Conservation (phyloP, 2,113 vertebrate genomes). For the Callocephalon fimbriatum region DNA sequence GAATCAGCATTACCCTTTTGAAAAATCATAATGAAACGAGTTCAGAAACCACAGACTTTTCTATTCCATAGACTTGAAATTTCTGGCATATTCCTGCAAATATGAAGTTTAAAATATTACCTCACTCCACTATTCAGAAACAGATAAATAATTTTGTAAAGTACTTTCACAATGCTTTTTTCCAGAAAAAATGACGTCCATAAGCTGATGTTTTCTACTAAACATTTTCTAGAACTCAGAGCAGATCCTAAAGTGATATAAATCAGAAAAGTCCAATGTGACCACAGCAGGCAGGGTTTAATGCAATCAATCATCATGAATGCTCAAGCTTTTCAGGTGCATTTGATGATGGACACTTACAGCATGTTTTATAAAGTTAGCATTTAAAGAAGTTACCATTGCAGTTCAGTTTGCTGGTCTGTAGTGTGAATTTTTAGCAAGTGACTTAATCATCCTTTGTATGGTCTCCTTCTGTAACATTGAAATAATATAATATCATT, state of each 20-base stretch:
- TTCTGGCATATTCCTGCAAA: background rate
- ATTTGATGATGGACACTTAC: background rate
- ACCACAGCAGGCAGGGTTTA: background rate
- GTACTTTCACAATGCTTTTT: background rate
- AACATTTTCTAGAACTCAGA: background rate
- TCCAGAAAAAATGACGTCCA: background rate
- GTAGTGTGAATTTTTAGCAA: background rate
- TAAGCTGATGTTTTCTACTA: background rate
- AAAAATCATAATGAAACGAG: background rate
- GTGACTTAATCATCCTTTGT: background rate
- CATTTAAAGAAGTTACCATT: background rate
- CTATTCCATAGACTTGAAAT: background rate
- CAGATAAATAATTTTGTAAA: background rate
- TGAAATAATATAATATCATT: background rate
- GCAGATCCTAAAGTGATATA: background rate
- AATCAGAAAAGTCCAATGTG: background rate
- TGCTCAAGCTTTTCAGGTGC: background rate
- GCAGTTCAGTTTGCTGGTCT: background rate
- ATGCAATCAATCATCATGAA: background rate
- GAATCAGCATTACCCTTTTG: background rate
- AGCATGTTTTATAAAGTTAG: background rate
- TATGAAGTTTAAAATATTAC: background rate
- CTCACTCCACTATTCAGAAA: background rate
- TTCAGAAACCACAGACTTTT: background rate
- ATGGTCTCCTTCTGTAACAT: background rate